These are phyloP conservation scores for Amphiduros pacificus DNA, from an alignment of 2,888 invertebrate species.

Conservation along the genomic window DNA sequence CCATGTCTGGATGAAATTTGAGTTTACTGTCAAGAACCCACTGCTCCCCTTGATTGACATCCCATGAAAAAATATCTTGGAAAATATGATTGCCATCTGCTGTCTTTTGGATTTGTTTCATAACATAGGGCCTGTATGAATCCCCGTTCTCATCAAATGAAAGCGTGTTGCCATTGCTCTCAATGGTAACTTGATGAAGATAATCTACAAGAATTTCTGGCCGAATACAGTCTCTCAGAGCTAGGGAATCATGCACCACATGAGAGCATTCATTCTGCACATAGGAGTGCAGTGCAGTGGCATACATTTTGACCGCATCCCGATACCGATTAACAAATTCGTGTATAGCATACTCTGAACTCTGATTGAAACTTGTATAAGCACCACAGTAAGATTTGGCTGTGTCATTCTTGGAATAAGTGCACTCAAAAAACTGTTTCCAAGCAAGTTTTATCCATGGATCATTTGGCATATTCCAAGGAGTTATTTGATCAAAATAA, in stretches of 20 bases:
- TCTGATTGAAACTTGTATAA: not conserved
- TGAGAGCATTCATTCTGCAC: not conserved
- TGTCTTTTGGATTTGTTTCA: not conserved
- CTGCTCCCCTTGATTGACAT: no score
- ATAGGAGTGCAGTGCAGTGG: not conserved
- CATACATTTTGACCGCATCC: not conserved
- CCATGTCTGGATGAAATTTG: no score
- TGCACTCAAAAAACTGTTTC: not conserved
- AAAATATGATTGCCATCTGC: no score
- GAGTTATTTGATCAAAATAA: not conserved
- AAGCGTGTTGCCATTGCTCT: not conserved
- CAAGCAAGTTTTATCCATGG: not conserved
- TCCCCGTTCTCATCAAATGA: not conserved
- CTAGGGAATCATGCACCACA: not conserved
- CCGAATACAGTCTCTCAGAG: not conserved
- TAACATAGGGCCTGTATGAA: not conserved
- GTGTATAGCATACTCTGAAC: not conserved
- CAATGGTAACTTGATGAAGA: not conserved
- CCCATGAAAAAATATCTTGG: no score
- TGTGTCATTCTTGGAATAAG: not conserved
- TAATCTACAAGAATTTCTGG: not conserved
- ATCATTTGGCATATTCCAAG: not conserved
- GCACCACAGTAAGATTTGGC: not conserved
- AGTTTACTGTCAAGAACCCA: no score
- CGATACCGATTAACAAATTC: not conserved